These are phyloP conservation scores for Scaptomyza graminum DNA, from an alignment of 1,140 invertebrate genomes.

Conservation along the genomic window DNA sequence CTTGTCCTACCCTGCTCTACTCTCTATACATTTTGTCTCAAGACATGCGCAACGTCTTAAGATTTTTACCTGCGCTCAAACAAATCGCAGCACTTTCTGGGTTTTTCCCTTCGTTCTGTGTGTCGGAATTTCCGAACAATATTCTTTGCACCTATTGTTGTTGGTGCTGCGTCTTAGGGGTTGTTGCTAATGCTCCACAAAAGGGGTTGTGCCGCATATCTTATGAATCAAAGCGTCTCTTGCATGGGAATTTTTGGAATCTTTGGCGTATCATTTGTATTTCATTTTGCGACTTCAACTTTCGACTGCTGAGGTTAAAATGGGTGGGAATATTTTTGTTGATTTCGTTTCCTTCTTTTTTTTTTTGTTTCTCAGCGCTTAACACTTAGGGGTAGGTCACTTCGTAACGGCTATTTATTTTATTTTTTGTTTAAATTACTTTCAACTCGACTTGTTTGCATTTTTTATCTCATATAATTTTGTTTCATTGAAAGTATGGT, in stretches of 20 bases:
- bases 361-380: conserved; percentile 16
- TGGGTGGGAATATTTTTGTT: conserved; percentile 80
- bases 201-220: conserved; percentile 24
- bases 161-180: conserved; percentile 32
- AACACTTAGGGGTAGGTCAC: conserved; percentile 5
- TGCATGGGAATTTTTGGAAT: conserved; percentile 60
- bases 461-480: conserved; percentile 13
- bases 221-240: conserved; percentile 34
- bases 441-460: conserved; percentile 8
- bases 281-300: conserved; percentile 46
- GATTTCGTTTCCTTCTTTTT: conserved; percentile 50
- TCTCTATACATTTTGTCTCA: conserved; percentile 34
- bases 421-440: conserved; percentile 7
- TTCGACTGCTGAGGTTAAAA: conserved; percentile 69
- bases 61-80: conserved; percentile 41
- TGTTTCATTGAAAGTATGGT: conserved; percentile 6
- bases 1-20: conserved; percentile 9
- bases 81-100: conserved; percentile 53
- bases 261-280: conserved; percentile 40
- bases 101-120: conserved; percentile 38
- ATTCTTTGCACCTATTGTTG: conserved; percentile 44
- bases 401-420: conserved; percentile 2
- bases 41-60: conserved; percentile 80
- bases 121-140: conserved; percentile 35
- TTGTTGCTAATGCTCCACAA: conserved; percentile 7